These are phyloP conservation scores for Colletes latitarsis DNA, from an alignment of 1,140 invertebrate species.

Conservation along the genomic window DNA sequence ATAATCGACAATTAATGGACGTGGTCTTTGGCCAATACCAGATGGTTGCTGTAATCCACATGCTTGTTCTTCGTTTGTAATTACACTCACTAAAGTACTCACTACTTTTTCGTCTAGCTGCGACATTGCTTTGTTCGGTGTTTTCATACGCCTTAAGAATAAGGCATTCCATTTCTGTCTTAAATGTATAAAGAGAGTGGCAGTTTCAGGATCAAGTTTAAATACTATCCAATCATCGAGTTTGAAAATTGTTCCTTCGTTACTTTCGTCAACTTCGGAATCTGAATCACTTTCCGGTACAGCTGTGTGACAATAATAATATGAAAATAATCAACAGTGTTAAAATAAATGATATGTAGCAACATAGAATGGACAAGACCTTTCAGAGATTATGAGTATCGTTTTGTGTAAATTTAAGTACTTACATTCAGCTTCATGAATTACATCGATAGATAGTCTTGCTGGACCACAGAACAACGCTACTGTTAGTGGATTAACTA, in stretches of 20 bases:
- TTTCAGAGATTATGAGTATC: too few species aligned
- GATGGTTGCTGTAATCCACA: conserved; percentile 87
- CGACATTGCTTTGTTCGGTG: conserved; percentile 85
- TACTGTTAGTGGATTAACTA: conserved; percentile 90
- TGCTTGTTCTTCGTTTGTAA: conserved; percentile 88
- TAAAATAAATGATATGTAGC: conserved; percentile 1
- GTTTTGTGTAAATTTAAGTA: too few species aligned
- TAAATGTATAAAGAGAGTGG: conserved; percentile 86
- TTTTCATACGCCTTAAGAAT: conserved; percentile 87
- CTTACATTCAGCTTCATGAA: conserved; percentile 82
- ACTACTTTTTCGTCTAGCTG: conserved; percentile 88
- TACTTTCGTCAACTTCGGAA: conserved; percentile 84
- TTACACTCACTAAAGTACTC: conserved; percentile 85
- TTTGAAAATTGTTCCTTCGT: conserved; percentile 84
- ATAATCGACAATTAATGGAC: conserved; percentile 84
- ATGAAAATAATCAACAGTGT: conserved; percentile 12
- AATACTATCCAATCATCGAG: conserved; percentile 93
- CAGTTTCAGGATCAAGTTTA: conserved; percentile 85
- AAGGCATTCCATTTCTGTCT: conserved; percentile 90
- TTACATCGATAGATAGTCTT: conserved; percentile 84
- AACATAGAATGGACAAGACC: too few species aligned
- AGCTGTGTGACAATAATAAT: conserved; percentile 52
- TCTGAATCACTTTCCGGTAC: conserved; percentile 82
- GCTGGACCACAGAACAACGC: conserved; percentile 89
- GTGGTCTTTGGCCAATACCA: conserved; percentile 89